These are phyloP conservation scores for Hydrolagus colliei DNA, from an alignment of 2,797 vertebrate species.

Conservation along the genomic window DNA sequence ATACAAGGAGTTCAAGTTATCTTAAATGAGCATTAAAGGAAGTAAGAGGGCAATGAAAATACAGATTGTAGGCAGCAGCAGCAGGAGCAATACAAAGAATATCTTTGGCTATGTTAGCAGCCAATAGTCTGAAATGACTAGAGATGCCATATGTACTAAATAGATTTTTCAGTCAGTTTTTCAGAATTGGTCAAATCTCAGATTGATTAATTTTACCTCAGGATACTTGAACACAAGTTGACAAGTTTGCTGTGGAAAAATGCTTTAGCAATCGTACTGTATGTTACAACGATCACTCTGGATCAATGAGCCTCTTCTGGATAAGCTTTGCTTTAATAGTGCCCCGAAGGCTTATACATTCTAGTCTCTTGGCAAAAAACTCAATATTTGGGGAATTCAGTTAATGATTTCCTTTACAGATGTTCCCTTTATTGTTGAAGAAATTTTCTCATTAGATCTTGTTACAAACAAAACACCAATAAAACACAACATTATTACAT, in stretches of 20 bases:
- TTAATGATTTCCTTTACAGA: constrained; percentile 32
- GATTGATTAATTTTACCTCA: no score
- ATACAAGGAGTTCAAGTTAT: no score
- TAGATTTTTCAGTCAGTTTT: no score
- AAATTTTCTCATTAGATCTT: constrained; percentile 31
- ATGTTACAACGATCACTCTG: constrained; percentile 26
- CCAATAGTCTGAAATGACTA: no score
- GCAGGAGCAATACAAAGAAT: no score
- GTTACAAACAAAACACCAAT: constrained; percentile 24
- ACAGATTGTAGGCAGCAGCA: no score
- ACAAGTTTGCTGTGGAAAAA: neutral
- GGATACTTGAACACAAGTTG: no score
- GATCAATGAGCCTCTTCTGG: constrained; percentile 28
- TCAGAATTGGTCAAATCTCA: no score
- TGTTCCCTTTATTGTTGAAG: constrained; percentile 27
- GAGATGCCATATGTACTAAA: no score
- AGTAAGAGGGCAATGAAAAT: no score
- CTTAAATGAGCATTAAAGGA: no score
- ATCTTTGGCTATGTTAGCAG: no score
- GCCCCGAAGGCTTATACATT: constrained; percentile 29
- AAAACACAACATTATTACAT: constrained; percentile 19
- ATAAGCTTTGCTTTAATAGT: constrained; percentile 30
- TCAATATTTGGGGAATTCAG: constrained; percentile 28
- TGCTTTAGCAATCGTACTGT: constrained; percentile 6
- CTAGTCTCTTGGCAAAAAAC: constrained; percentile 29